Base-by-base conservation (phyloP, 2,797 vertebrate genomes). In the Balearica regulorum region DNA sequence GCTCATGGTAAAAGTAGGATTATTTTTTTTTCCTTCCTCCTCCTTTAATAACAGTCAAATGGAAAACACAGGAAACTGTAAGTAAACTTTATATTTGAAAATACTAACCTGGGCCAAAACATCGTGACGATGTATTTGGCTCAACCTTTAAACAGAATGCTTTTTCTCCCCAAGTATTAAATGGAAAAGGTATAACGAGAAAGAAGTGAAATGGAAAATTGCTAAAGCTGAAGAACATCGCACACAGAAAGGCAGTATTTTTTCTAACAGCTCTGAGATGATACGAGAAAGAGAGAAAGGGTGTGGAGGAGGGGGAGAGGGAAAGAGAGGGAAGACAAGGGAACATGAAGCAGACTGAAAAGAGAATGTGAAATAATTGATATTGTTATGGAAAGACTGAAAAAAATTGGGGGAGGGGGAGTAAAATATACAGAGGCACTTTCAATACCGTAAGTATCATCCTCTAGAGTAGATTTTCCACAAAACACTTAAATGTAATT, bases 171-270 rank as follows among this genome's bases (percentile, higher is more conserved):
- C 41, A 96, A 96, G 96, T 96, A 97, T 95, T 96, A 95, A 93
- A 94, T 69, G 76, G 90, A 95, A 96, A 96, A 96, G 95, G 71
- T 89, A 48, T 88, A 96, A 96, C 7, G 20, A 96, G 95, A 94
- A 97, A 95, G 61, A 97, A 97, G 76, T 93, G 95, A 96, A 96
- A 97, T 95, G 94, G 96, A 97, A 97, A 97, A 97, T 96, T 97
- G 93, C 93, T 95, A 96, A 96, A 97, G 89, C 89, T 93, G 89
- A 96, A 96, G 87, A 96, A 93, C 87, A 94, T 84, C 54, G 57
- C 33, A 72, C 49, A 91, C 35, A 83, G 86, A 93, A 96, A 87
- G 33, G 17, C 48, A 80, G 72, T 39, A 61, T 90, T 90, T 91
- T 88, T 95, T 91, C 83, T 93, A 89, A 85, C 94, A 96, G 90